phyloP scores from a whole-genome alignment of 2,113 vertebrate genomes.

The Cyprinodon tularosa region DNA sequence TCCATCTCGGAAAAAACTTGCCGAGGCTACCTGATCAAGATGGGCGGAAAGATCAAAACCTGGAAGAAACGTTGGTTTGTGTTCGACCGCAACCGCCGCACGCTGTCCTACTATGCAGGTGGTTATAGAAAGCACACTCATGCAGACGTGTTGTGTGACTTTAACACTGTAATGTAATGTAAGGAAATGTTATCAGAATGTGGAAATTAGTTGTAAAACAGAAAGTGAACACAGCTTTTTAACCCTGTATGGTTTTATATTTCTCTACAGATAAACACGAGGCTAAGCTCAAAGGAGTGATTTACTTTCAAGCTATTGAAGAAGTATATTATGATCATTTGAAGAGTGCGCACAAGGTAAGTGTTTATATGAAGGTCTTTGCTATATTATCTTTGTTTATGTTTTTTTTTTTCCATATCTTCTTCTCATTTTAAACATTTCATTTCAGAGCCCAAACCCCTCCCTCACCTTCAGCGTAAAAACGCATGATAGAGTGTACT shows the following conservation, averaged over 20 bases:
- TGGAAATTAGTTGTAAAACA: not conserved
- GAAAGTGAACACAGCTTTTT: not conserved
- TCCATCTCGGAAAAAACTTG: constrained; percentile 96
- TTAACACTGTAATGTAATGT: not conserved
- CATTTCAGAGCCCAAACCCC: constrained; percentile 90
- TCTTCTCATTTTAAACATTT: not conserved
- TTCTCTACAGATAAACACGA: constrained; percentile 91
- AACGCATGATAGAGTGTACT: constrained; percentile 95
- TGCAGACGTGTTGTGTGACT: not conserved
- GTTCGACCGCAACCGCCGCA: constrained; percentile 94
- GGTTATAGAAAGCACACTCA: not conserved
- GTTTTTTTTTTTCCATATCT: not conserved
- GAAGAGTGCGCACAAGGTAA: constrained; percentile 97
- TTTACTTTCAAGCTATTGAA: constrained; percentile 99
- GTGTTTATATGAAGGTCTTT: not conserved
- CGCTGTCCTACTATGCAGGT: constrained; percentile 94
- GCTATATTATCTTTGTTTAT: too few relatives aligned
- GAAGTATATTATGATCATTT: constrained; percentile 98
- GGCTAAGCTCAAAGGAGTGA: constrained; percentile 96
- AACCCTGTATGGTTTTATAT: not conserved
- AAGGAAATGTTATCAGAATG: too few relatives aligned
- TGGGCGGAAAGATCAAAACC: constrained; percentile 98
- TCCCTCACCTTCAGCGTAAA: constrained; percentile 95
- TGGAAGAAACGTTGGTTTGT: constrained; percentile 98
- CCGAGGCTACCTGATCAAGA: constrained; percentile 94